Evolutionary conservation across 2,888 invertebrate genomes (phyloP), one percentile per base, ranked within the genome.

Genomic region (Heliconius cydno): DNA sequence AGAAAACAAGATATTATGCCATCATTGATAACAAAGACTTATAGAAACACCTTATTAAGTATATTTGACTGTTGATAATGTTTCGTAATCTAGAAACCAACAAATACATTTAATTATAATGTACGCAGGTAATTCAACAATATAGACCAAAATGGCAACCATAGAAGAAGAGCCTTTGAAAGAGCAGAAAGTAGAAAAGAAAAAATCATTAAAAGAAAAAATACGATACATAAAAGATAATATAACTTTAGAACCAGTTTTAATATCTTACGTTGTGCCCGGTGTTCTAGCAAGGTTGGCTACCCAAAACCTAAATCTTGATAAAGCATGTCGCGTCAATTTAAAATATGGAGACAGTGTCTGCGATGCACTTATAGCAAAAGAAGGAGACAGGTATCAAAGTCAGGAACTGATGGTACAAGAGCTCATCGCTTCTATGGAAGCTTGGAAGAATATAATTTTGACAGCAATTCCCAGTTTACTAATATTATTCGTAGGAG

Each of bases 321-420:
- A 98, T 87, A 98, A 98, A 91, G 98, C 98, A 0, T 98, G 98
- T 86, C 93, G 98, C 30, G 98, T 98, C 0, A 98, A 98, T 87
- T 94, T 97, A 86, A 94, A 94, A 0, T 97, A 97, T 87, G 95
- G 96, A 0, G 96, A 96, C 76, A 92, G 95, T 78, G 95, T 98
- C 0, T 98, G 98, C 88, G 96, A 96, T 85, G 97, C 98, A 0
- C 92, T 98, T 5, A 96, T 97, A 12, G 96, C 96, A 6, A 95
- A 97, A 86, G 95, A 97, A 86, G 97, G 97, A 12, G 96, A 95
- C 10, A 95, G 95, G 83, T 96, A 96, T 85, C 95, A 96, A 4
- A 86, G 89, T 72, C 96, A 97, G 89, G 97, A 97, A 86, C 88
- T 95, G 19, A 94, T 95, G 9, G 96, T 96, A 0, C 96, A 96